Percentiles rank a stretch among this genome's conserved stretches.
phyloP scores from a whole-genome alignment of 2,888 invertebrate genomes.

The Cephus rjabovi region DNA sequence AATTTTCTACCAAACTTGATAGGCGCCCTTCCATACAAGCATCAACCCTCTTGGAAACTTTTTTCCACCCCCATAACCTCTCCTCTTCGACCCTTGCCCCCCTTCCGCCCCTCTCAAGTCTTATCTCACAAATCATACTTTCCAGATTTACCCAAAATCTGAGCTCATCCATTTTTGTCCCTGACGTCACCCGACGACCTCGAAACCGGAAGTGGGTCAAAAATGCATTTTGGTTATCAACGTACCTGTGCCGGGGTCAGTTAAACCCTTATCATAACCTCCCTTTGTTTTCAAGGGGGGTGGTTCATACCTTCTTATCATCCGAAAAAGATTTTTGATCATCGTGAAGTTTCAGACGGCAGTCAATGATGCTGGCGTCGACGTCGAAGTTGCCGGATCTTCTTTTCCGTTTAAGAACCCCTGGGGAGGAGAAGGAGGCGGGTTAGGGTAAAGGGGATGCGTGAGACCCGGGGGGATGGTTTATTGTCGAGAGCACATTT shows the following conservation, averaged over 20 bases:
- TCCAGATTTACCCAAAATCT: not conserved
- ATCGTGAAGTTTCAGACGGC: not conserved
- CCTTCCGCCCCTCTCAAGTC: not conserved
- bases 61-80: not conserved
- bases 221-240: not conserved
- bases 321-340: not conserved
- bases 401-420: not conserved
- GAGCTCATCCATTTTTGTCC: not conserved
- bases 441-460: not conserved
- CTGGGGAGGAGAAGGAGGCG: not conserved
- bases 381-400: not conserved
- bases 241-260: not conserved
- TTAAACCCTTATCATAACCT: not conserved
- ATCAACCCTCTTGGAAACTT: not conserved
- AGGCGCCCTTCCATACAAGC: too few species aligned
- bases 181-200: not conserved
- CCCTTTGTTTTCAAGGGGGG: not conserved
- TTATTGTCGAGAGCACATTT: slow-evolving; percentile 5
- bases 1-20: too few species aligned
- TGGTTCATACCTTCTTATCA: not conserved
- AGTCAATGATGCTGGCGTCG: not conserved
- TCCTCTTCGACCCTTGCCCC: not conserved
- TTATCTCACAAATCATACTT: not conserved
- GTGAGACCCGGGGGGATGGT: not conserved
- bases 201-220: not conserved